Evolutionary conservation across 2,888 invertebrate genomes (phyloP), one percentile per base, ranked within the genome.

Genomic region (Philereme transversata): DNA sequence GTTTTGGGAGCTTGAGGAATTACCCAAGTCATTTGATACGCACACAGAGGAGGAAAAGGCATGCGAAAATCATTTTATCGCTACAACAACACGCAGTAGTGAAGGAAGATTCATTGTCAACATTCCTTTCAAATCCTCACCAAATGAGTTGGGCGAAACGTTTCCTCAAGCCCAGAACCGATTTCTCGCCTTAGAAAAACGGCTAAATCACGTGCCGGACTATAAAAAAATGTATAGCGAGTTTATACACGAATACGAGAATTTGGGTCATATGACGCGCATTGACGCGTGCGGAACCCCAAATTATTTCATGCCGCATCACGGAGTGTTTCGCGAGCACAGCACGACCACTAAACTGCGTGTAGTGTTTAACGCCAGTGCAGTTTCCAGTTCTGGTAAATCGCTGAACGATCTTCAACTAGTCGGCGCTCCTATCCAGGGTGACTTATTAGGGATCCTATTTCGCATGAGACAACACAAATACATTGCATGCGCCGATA

Each of bases 401-500:
- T 70, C 69, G 5, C 48, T 73, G 7, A 75, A 72, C 5, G 68
- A 77, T 5, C 61, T 73, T 4, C 71, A 75, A 35, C 45, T 59
- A 4, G 48, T 67, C 1, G 77, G 77, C 8, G 72, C 76, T 5
- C 38, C 66, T 5, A 43, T 77, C 8, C 74, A 75, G 57, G 68
- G 70, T 34, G 70, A 73, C 50, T 40, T 78, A 45, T 67, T 76
- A 52, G 64, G 72, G 4, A 77, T 80, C n/a, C 46, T 79, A 5
- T 48, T 76, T 34, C 62, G 71, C 6, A 65, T 71, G 50, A 61
- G 71, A 7, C 67, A 68, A 45, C 56, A 68, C 60, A 68, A 62
- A 45, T 71, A 73, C 45, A 73, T 74, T 0, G 71, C 75, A 0
- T 74, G 73, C 5, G 73, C 72, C 4, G 76, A 75, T 51, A 57